Evolutionary conservation across 2,797 vertebrate genomes (phyloP).

Genomic region (Sylvilagus floridanus): DNA sequence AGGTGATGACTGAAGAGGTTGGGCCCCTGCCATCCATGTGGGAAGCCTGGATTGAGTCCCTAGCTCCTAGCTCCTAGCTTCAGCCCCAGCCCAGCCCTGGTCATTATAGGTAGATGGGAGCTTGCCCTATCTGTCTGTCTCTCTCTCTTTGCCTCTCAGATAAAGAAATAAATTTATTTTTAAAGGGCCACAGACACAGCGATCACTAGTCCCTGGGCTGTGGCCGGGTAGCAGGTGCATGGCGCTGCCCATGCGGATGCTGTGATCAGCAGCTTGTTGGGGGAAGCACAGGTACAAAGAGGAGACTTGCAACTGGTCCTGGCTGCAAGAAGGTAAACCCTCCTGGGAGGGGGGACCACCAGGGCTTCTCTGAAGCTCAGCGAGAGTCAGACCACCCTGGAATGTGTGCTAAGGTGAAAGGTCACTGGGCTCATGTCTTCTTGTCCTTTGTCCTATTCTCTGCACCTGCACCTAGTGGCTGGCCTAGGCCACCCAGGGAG

Average conservation of each 20-base stretch:
- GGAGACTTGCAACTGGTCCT: background rate
- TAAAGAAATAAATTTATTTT: no score
- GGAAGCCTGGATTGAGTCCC: no score
- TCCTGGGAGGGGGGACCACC: background rate
- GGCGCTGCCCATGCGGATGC: background rate
- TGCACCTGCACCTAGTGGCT: slow-evolving; percentile 7
- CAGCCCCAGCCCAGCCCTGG: no score
- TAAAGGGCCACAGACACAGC: no score
- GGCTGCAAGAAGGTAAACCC: background rate
- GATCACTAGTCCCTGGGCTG: background rate
- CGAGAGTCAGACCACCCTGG: slow-evolving; percentile 56
- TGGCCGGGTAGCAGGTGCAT: background rate
- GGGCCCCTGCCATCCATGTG: no score
- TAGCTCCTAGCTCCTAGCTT: no score
- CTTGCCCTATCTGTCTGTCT: no score
- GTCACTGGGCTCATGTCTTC: background rate
- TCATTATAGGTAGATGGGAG: no score
- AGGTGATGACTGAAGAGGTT: no score
- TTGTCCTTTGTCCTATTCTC: slow-evolving; percentile 50
- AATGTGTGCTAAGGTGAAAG: slow-evolving; percentile 48
- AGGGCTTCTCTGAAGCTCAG: background rate
- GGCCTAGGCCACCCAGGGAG: slow-evolving; percentile 58
- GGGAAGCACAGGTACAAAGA: background rate
- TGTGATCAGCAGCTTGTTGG: background rate
- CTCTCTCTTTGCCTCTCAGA: no score